A percentile compares a stretch with the other conserved stretches of the same genome.
Evolutionary conservation across 2,113 vertebrate genomes (phyloP).

Genomic region (Condylura cristata): DNA sequence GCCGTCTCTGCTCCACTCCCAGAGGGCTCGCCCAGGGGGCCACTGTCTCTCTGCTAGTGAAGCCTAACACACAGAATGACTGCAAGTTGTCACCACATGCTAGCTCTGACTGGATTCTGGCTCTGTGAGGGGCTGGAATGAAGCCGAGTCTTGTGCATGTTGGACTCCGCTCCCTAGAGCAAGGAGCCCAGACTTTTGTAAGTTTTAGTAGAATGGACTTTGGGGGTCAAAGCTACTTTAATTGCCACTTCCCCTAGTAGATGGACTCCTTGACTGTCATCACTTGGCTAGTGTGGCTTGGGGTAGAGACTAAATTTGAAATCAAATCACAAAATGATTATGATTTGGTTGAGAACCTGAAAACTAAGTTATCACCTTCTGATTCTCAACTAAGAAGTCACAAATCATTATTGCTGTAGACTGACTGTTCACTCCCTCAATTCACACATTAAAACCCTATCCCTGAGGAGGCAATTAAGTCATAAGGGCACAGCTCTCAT

Average conservation of each 20-base stretch:
- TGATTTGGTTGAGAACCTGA: conserved; percentile 5
- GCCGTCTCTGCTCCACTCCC: background rate
- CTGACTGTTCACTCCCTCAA: background rate
- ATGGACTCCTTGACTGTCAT: background rate
- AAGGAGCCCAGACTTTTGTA: background rate
- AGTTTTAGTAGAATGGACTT: background rate
- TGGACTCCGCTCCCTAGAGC: background rate
- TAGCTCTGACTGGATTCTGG: background rate
- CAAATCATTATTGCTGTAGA: background rate
- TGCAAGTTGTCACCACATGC: background rate
- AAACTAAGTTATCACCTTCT: conserved; percentile 10
- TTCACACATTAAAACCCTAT: background rate
- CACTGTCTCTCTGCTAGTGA: background rate
- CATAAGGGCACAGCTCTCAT: background rate
- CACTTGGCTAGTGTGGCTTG: background rate
- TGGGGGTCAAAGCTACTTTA: background rate
- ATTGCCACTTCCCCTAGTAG: background rate
- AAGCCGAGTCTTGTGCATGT: background rate
- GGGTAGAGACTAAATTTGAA: conserved; percentile 33
- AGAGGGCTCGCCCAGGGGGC: background rate
- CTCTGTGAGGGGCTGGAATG: background rate
- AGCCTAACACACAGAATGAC: background rate
- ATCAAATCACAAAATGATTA: background rate
- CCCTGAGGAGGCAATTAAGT: background rate
- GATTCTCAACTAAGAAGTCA: conserved; percentile 13